phyloP scores from a whole-genome alignment of 2,113 vertebrate species.

The Bubo blakistoni region DNA sequence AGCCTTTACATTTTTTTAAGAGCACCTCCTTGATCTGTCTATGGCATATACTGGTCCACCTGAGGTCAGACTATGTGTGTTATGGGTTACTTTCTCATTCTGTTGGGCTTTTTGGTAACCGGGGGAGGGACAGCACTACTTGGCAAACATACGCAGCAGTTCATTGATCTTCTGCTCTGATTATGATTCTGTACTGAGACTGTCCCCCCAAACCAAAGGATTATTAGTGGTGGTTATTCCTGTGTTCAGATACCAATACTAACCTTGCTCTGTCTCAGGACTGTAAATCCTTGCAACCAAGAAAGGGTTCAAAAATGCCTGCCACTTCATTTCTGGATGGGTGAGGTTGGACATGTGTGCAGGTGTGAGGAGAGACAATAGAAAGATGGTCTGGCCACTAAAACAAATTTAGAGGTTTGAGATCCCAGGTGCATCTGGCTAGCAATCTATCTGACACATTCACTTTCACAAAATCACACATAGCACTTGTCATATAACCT shows the following conservation, averaged over 20 bases:
- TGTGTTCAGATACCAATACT: not conserved
- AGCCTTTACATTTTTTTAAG: not conserved
- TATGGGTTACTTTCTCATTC: not conserved
- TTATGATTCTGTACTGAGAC: not conserved
- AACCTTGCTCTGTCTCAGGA: not conserved
- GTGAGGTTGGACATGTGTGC: not conserved
- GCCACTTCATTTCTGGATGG: not conserved
- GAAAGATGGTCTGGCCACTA: not conserved
- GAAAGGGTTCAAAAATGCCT: not conserved
- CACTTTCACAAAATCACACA: accelerated
- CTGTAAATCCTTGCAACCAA: not conserved
- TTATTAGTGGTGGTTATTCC: not conserved
- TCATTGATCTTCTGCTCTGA: not conserved
- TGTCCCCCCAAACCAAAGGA: not conserved
- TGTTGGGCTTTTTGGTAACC: not conserved
- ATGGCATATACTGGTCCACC: not conserved
- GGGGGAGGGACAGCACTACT: not conserved
- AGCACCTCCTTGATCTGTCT: not conserved
- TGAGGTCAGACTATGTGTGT: not conserved
- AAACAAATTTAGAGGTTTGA: not conserved
- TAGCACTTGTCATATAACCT: not conserved
- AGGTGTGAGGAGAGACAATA: not conserved
- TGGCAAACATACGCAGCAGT: not conserved
- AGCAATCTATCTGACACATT: not conserved
- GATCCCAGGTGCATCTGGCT: not conserved